Base-by-base conservation (phyloP, 2,113 vertebrate genomes). In the Corythornis vintsioides region DNA sequence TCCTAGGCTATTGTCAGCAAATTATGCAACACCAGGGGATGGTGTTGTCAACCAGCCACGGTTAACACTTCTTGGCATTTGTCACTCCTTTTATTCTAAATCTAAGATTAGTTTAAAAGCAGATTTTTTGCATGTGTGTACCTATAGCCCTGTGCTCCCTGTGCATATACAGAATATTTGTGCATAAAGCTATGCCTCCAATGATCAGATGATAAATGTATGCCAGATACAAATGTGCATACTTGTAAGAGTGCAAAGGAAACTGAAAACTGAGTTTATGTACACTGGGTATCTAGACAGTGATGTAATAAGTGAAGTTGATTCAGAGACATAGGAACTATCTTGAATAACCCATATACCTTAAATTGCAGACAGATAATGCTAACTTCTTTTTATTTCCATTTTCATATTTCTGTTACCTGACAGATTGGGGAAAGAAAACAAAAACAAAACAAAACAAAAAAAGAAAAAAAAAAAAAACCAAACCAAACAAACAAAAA, bases 271-370 rank as follows among this genome's bases (percentile, higher is more conserved):
- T 13, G 13, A 16, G 3, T 42, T 74, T 86, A 31, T 67, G 7
- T 55, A 72, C n/a, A 42, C 14, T 47, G 35, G 50, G 21, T 50
- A 6, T 33, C 55, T 57, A 40, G 35, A 35, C 11, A 55, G 25
- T 48, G 61, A 75, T 4, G 10, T 3, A 35, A 29, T 24, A 16
- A 83, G 13, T 3, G 25, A 81, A 89, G 16, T 13, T 71, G 12
- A 9, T 53, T 86, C 18, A 53, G 56, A 90, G 86, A 35, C 35
- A 75, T 13, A 53, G 20, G 26, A 86, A 72, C 25, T n/a, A 84
- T 33, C 9, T 35, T 33, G 26, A 60, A 47, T 64, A 14, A 42
- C n/a, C 43, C 7, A 18, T 0, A 0, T 5, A 8, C 6, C 5
- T 66, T 73, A 45, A 59, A 42, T 89, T 83, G 12, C 31, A 86